Evolutionary conservation across 2,888 invertebrate species (phyloP).

Genomic region (Drosophila meridionalis): DNA sequence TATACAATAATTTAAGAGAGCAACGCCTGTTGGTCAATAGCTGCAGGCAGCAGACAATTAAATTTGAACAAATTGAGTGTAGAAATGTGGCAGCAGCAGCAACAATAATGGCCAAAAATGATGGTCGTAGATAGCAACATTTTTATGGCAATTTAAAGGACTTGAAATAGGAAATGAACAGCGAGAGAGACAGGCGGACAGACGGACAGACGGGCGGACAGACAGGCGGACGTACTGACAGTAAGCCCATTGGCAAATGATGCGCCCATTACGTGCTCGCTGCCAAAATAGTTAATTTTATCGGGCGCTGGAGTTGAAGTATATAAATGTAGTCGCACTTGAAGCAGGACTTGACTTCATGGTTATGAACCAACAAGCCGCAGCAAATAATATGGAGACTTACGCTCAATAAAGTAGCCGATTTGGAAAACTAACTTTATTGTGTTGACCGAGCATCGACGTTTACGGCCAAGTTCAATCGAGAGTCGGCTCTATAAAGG

Average conservation of each 20-base stretch:
- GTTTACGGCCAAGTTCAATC: constrained; percentile 66
- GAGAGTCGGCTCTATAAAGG: constrained; percentile 32
- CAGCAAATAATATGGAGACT: constrained; percentile 74
- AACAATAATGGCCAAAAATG: constrained; percentile 47
- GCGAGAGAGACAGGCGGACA: constrained; percentile 4
- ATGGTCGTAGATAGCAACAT: constrained; percentile 67
- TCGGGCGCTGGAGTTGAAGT: constrained; percentile 69
- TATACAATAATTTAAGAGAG: constrained; percentile 53
- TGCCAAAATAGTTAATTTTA: constrained; percentile 76
- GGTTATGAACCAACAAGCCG: constrained; percentile 68
- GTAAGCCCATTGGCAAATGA: constrained; percentile 60
- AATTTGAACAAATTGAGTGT: constrained; percentile 80
- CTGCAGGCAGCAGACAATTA: constrained; percentile 71
- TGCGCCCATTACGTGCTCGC: constrained; percentile 74
- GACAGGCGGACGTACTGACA: constrained; percentile 9
- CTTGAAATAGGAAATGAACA: constrained; percentile 67
- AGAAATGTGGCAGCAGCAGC: constrained; percentile 65
- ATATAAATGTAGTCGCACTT: constrained; percentile 67
- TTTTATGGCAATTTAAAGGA: constrained; percentile 78
- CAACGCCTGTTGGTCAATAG: constrained; percentile 32
- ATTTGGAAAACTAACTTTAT: constrained; percentile 76
- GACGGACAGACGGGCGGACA: constrained; percentile 3
- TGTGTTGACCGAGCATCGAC: constrained; percentile 57
- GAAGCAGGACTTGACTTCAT: constrained; percentile 51
- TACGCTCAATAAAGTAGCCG: constrained; percentile 79